phyloP scores from a whole-genome alignment of 2,797 vertebrate genomes.

The Esox masquinongy region DNA sequence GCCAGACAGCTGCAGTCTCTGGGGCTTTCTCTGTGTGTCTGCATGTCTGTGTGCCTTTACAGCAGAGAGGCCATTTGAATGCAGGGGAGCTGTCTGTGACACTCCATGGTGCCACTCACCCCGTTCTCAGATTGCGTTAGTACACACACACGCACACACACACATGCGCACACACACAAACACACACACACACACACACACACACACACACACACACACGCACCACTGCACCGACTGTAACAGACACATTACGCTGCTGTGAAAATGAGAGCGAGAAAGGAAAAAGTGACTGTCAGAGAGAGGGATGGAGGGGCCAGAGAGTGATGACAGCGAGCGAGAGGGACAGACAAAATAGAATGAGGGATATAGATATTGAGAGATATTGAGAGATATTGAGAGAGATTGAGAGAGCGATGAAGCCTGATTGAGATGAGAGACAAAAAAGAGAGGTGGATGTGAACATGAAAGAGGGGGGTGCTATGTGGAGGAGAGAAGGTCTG shows the following conservation, averaged over 20 bases:
- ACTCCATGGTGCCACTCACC: background rate
- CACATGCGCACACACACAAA: background rate
- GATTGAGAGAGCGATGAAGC: background rate
- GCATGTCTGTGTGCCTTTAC: background rate
- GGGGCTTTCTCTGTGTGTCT: background rate
- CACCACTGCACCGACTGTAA: no score
- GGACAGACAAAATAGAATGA: background rate
- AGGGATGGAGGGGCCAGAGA: background rate
- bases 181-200: background rate
- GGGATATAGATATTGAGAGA: background rate
- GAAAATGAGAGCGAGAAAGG: no score
- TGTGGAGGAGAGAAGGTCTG: no score
- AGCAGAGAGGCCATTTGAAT: background rate
- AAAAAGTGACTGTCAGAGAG: background rate
- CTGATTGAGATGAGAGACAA: background rate
- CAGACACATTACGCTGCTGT: no score
- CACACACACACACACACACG: no score
- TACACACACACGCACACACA: slow-evolving; percentile 11
- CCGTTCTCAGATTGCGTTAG: background rate
- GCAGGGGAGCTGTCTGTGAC: background rate
- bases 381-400: no score
- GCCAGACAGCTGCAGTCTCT: background rate
- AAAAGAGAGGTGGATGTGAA: no score
- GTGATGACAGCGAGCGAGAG: background rate
- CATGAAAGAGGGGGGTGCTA: no score